Evolutionary conservation across 2,888 invertebrate species (phyloP).

Genomic region (Archips xylosteana): DNA sequence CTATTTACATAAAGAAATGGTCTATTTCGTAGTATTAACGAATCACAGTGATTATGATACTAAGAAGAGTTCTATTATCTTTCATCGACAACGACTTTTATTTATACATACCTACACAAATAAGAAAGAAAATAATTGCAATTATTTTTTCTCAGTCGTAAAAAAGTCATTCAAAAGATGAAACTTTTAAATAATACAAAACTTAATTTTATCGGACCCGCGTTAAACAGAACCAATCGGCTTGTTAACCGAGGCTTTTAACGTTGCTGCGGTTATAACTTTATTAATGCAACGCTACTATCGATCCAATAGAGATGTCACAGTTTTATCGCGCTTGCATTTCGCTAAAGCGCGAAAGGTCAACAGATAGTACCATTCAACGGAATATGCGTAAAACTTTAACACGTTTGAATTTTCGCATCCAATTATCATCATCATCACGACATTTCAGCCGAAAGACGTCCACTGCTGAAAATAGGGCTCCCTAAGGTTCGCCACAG

Average conservation of each 20-base stretch:
- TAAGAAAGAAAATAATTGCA: not conserved
- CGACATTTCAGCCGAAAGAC: too few species aligned
- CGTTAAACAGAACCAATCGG: slow-evolving; percentile 21
- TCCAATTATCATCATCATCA: too few species aligned
- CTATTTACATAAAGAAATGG: too few species aligned
- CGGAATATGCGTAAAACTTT: slow-evolving; percentile 9
- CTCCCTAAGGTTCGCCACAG: too few species aligned
- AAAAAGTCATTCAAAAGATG: not conserved
- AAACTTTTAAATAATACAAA: too few species aligned
- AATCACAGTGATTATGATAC: too few species aligned
- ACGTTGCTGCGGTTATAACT: slow-evolving; percentile 12
- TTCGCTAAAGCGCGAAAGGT: slow-evolving; percentile 46
- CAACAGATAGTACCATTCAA: slow-evolving; percentile 19
- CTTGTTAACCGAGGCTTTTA: slow-evolving; percentile 27
- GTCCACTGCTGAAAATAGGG: too few species aligned
- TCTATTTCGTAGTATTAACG: too few species aligned
- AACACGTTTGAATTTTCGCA: not conserved
- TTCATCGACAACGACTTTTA: too few species aligned
- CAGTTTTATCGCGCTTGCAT: slow-evolving; percentile 45
- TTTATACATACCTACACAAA: not conserved
- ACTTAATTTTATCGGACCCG: slow-evolving; percentile 1
- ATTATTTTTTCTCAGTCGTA: not conserved
- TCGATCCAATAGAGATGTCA: slow-evolving; percentile 15
- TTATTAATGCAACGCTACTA: slow-evolving; percentile 10
- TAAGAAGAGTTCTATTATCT: too few species aligned